Evolutionary conservation across 2,888 invertebrate species (phyloP).

Genomic region (Eupeodes latifasciatus): DNA sequence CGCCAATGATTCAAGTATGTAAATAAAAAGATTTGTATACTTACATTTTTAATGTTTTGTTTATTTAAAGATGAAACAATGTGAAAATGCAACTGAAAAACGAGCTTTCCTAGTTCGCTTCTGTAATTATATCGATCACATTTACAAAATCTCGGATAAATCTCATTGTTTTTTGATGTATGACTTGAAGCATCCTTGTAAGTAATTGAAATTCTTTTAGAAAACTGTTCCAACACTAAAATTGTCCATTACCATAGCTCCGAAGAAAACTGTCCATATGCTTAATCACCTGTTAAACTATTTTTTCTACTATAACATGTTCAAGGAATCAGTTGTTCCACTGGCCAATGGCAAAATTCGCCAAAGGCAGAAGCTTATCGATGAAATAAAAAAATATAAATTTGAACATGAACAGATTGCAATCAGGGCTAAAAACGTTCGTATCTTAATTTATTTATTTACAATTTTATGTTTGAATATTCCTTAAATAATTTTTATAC

Average conservation of each 20-base stretch:
- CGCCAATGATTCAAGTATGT: conserved; percentile 76
- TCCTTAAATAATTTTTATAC: background rate
- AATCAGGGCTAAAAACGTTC: conserved; percentile 68
- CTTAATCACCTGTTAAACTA: conserved; percentile 81
- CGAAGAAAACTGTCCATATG: conserved; percentile 80
- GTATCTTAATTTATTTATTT: conserved; percentile 3
- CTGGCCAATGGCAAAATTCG: conserved; percentile 77
- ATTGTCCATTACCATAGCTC: conserved; percentile 76
- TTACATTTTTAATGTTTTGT: background rate
- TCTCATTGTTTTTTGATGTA: conserved; percentile 79
- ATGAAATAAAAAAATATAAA: conserved; percentile 73
- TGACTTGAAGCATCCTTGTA: conserved; percentile 81
- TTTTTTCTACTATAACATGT: conserved; percentile 81
- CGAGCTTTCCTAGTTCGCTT: conserved; percentile 80
- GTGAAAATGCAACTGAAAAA: conserved; percentile 78
- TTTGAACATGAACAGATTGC: conserved; percentile 76
- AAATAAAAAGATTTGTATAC: background rate
- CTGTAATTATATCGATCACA: conserved; percentile 80
- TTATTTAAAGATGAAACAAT: conserved; percentile 51
- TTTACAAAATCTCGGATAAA: conserved; percentile 81
- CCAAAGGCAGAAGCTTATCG: conserved; percentile 74
- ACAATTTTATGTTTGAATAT: background rate
- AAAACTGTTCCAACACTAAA: background rate
- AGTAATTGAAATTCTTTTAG: conserved; percentile 32
- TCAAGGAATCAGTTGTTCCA: conserved; percentile 79